Base-by-base conservation (phyloP, 1,140 invertebrate species). In the Hormaphis cornu region DNA sequence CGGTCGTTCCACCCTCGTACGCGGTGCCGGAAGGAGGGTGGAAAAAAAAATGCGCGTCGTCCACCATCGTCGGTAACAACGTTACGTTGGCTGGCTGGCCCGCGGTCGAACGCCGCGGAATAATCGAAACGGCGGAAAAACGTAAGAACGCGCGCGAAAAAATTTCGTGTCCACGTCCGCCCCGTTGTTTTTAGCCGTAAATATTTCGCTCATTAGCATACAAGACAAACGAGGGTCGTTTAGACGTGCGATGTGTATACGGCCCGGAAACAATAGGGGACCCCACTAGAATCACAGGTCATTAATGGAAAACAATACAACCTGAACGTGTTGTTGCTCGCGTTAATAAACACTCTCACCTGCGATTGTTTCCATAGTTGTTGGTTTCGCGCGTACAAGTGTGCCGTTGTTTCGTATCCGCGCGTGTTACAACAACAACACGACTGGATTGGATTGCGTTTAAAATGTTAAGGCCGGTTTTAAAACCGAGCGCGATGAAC, bases 221-320 rank as follows among this genome's bases (percentile, higher is more conserved):
- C n/a, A 33, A 46, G 40, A 46, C 26, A 46, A 48, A 63, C 46
- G n/a, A 44, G 58, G 58, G 58, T 61, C n/a, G 58, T 61, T 44
- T 42, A 63, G 59, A 63, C 59, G 26, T 20, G 59, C n/a, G 16
- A 48, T 30, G n/a, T n/a, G n/a, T n/a, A n/a, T n/a, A n/a, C n/a
- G n/a, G n/a, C 44, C 42, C 37, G 42, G 42, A 63, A 63, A 63
- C 59, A 63, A 63, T 63, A 48, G 59, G 18, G 16, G 44, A 48
- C 59, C 59, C 42, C 59, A 30, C 42, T 63, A 46, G 59, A 63
- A 63, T 63, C 59, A 63, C 59, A 63, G 59, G 59, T 63, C 59
- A 63, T 63, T 63, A 63, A 63, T 63, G 59, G 44, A 63, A 63
- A 63, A 63, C 59, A 63, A 63, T 63, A 63, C 59, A 63, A 63